These are phyloP conservation scores for Taphrorychus bicolor DNA, from an alignment of 2,888 invertebrate species.

Conservation along the genomic window DNA sequence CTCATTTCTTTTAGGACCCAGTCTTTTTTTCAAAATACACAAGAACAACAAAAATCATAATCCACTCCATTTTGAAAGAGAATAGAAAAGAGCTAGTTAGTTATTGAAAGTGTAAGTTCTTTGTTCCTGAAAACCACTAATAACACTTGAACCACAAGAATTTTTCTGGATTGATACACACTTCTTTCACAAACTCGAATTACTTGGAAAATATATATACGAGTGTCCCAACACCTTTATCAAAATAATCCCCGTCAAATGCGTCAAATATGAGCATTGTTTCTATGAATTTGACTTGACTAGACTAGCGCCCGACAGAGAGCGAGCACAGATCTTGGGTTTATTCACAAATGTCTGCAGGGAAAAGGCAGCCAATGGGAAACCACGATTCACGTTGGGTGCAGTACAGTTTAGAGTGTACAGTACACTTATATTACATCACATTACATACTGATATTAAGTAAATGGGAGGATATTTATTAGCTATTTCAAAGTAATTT, in stretches of 20 bases:
- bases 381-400: not conserved
- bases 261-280: slow-evolving; percentile 4
- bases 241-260: too few species aligned
- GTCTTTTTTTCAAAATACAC: not conserved
- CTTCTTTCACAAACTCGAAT: not conserved
- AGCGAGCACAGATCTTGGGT: not conserved
- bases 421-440: too few species aligned
- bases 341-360: not conserved
- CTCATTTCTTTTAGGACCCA: not conserved
- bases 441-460: too few species aligned
- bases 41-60: not conserved
- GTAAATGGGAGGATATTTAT: too few species aligned
- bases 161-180: not conserved
- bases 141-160: not conserved
- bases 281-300: slow-evolving; percentile 9
- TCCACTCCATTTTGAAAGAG: slow-evolving; percentile 3
- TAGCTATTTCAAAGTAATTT: too few species aligned
- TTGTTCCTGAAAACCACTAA: slow-evolving; percentile 7
- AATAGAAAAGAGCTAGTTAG: not conserved
- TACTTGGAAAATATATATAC: too few species aligned
- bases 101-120: slow-evolving; percentile 4
- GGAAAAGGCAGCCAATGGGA: not conserved
- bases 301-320: not conserved
- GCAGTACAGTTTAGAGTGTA: too few species aligned
- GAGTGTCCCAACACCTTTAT: too few species aligned